These are phyloP conservation scores for Labia minor DNA, from an alignment of 2,888 invertebrate species.

Conservation along the genomic window DNA sequence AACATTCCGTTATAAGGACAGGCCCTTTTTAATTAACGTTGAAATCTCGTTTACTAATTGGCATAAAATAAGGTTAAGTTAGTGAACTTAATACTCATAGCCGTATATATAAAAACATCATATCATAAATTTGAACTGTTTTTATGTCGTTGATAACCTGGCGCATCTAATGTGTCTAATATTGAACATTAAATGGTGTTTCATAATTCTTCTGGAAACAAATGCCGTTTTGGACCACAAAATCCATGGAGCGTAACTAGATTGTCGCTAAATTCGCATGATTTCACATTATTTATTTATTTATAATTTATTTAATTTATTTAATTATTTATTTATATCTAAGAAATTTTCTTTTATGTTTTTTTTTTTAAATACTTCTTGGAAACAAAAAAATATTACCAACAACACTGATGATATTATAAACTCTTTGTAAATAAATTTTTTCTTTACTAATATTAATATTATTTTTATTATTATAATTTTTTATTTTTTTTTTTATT, in stretches of 20 bases:
- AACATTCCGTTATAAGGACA: too few relatives aligned
- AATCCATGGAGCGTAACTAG: neutral
- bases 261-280: neutral
- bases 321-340: neutral
- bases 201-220: conserved; percentile 2
- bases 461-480: too few relatives aligned
- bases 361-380: too few relatives aligned
- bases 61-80: neutral
- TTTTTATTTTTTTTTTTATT: too few relatives aligned
- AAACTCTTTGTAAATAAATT: too few relatives aligned
- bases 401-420: too few relatives aligned
- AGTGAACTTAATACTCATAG: conserved; percentile 13
- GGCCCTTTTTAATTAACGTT: conserved; percentile 1
- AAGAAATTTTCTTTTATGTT: neutral
- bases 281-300: neutral
- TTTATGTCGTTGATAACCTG: neutral
- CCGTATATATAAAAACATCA: neutral
- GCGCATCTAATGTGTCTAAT: neutral
- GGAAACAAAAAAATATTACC: too few relatives aligned
- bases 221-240: neutral
- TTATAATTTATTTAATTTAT: neutral
- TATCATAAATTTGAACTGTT: neutral
- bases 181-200: neutral
- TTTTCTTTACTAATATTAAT: too few relatives aligned
- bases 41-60: conserved; percentile 13